Percentiles rank a stretch among this genome's conserved stretches.
phyloP scores from a whole-genome alignment of 2,888 invertebrate genomes.

The Drosophila subquinaria region DNA sequence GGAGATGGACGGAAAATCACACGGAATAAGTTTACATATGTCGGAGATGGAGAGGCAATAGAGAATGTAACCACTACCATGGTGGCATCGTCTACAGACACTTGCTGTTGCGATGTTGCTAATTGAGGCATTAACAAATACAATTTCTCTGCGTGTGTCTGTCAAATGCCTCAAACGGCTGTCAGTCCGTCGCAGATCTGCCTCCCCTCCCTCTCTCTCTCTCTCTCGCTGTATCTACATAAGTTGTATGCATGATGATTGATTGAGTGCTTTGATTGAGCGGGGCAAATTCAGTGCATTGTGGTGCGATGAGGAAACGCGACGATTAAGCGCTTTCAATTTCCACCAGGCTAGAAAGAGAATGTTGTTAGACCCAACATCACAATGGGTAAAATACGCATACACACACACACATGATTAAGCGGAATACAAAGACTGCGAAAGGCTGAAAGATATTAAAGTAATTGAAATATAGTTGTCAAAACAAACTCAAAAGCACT shows the following conservation, averaged over 20 bases:
- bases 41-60: not conserved
- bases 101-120: conserved; percentile 37
- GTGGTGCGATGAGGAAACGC: not conserved
- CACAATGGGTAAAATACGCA: conserved; percentile 7
- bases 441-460: conserved; percentile 29
- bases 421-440: conserved; percentile 11
- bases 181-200: conserved; percentile 35
- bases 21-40: conserved; percentile 9
- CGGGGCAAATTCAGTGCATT: conserved; percentile 9
- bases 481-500: conserved; percentile 52
- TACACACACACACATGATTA: conserved; percentile 9
- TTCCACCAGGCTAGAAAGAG: conserved; percentile 36
- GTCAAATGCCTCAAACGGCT: conserved; percentile 51
- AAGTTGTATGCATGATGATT: conserved; percentile 39
- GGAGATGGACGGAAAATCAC: conserved; percentile 7
- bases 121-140: conserved; percentile 50
- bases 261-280: conserved; percentile 63
- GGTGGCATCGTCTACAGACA: conserved; percentile 1
- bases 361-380: conserved; percentile 47
- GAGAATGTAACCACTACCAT: not conserved
- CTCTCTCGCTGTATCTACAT: not conserved
- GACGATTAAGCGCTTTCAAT: conserved; percentile 30
- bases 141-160: conserved; percentile 26
- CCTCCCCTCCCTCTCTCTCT: conserved; percentile 7
- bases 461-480: conserved; percentile 56